A percentile compares a stretch with the other conserved stretches of the same genome.
phyloP scores from a whole-genome alignment of 2,888 invertebrate genomes.

The Clitarchus hookeri region DNA sequence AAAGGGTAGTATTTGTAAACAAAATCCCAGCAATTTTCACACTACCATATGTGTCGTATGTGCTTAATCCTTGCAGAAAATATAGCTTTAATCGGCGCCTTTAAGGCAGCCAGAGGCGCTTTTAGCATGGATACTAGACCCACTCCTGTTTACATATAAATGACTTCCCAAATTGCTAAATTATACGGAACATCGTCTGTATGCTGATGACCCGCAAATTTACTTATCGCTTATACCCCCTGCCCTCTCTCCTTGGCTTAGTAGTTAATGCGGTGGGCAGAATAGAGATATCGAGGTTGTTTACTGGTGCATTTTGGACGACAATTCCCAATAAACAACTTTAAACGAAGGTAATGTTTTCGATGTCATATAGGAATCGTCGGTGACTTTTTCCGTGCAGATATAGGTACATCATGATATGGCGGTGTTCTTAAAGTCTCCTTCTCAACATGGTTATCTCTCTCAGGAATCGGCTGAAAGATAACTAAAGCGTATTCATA shows the following conservation, averaged over 20 bases:
- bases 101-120: neutral
- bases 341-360: too few relatives aligned
- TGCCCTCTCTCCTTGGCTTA: neutral
- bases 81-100: neutral
- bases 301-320: neutral
- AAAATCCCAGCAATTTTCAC: neutral
- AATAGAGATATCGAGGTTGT: neutral
- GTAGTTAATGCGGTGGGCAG: neutral
- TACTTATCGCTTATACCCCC: neutral
- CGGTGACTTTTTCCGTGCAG: too few relatives aligned
- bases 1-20: too few relatives aligned
- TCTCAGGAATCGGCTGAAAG: too few relatives aligned
- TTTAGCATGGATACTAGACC: neutral
- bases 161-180: slow-evolving; percentile 10
- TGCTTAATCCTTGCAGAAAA: neutral
- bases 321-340: too few relatives aligned
- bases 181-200: neutral
- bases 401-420: too few relatives aligned
- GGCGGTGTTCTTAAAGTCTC: too few relatives aligned
- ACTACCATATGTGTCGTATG: neutral
- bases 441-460: too few relatives aligned
- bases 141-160: neutral
- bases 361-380: too few relatives aligned
- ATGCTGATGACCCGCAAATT: slow-evolving; percentile 2
- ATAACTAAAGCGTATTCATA: too few relatives aligned